Evolutionary conservation across 2,797 vertebrate genomes (phyloP).

Genomic region (Gobionotothen gibberifrons): DNA sequence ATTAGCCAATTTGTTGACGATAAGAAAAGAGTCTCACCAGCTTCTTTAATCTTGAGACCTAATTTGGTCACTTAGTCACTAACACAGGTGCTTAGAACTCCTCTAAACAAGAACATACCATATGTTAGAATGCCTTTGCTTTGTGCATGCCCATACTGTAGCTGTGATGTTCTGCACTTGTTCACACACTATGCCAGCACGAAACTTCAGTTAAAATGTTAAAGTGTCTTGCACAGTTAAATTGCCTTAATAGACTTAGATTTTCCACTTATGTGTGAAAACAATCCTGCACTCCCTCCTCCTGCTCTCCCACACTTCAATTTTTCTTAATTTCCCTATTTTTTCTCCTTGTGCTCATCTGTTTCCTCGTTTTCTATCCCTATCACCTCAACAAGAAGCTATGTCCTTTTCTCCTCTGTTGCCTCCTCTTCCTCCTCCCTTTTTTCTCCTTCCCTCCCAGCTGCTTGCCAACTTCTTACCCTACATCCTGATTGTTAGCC

Average conservation of each 20-base stretch:
- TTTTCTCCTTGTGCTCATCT: background rate
- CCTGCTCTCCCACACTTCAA: background rate
- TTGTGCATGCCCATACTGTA: background rate
- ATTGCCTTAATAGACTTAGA: conserved; percentile 17
- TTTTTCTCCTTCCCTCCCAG: conserved; percentile 5
- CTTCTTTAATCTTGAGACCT: background rate
- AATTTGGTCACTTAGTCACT: background rate
- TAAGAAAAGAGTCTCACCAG: background rate
- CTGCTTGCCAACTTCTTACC: conserved; percentile 50
- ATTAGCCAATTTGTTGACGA: too few relatives aligned
- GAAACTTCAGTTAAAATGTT: background rate
- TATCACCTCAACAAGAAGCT: background rate
- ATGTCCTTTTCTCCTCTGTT: background rate
- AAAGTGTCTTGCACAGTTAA: conserved; percentile 17
- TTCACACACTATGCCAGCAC: conserved; percentile 8
- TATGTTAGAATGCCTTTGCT: background rate
- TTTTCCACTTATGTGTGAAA: conserved; percentile 18
- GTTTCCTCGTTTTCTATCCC: background rate
- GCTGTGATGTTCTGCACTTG: conserved; percentile 2
- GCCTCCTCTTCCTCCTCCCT: background rate
- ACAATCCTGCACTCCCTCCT: conserved; percentile 2
- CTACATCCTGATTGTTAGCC: conserved; percentile 40
- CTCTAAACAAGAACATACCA: background rate
- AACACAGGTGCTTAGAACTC: background rate
- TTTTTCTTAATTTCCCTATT: background rate